Evolutionary conservation across 2,797 vertebrate species (phyloP).

Genomic region (Rhinichthys osculus): DNA sequence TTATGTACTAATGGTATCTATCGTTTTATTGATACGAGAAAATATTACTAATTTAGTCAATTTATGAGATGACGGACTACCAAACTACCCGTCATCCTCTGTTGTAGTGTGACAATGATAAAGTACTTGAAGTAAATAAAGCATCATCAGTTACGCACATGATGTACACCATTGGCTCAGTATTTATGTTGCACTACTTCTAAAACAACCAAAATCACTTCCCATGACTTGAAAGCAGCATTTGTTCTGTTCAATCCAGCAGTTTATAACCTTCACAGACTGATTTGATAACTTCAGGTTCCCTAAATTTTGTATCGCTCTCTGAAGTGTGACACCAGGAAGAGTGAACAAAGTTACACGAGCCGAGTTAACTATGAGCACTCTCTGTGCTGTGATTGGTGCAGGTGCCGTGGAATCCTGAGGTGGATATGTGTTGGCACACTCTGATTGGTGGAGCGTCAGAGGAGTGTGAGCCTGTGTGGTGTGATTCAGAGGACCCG

Average conservation of each 20-base stretch:
- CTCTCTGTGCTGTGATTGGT: conserved; percentile 38
- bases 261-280: neutral
- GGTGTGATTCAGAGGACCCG: conserved; percentile 93
- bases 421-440: conserved; percentile 90
- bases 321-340: neutral
- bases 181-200: neutral
- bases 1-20: too few species aligned
- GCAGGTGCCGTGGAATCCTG: conserved; percentile 90
- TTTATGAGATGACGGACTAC: neutral
- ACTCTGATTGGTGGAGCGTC: conserved; percentile 80
- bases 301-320: neutral
- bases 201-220: neutral
- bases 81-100: neutral
- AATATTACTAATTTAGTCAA: neutral
- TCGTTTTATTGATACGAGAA: too few species aligned
- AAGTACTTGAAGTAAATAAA: neutral
- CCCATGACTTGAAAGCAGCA: neutral
- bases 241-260: neutral
- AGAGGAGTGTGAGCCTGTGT: conserved; percentile 91
- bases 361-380: neutral
- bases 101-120: neutral
- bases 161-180: neutral
- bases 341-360: neutral
- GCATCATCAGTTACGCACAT: neutral
- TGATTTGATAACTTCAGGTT: neutral